Base-by-base conservation (phyloP, 2,888 invertebrate species). In the Eumerus sabulonum region DNA sequence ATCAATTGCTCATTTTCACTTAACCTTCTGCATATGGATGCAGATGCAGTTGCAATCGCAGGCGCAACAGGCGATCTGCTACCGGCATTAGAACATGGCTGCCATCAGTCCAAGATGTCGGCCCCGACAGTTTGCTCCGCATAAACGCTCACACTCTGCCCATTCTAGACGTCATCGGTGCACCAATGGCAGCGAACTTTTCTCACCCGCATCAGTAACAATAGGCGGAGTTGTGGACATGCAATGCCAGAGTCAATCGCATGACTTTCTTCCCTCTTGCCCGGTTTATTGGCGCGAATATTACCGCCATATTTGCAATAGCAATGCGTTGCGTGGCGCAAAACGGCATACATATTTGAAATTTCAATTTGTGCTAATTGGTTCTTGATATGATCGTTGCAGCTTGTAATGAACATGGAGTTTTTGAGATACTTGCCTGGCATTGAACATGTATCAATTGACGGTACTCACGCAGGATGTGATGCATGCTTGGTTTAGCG, bases 181-280 rank as follows among this genome's bases (percentile, higher is more conserved):
- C 27, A 27, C 27, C 27, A 27, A 14, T 36, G 35, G 44, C 59
- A 59, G 66, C 59, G 59, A 66, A 66, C 27, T 16, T 63, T 74
- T 27, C 51, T 38, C 17, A 27, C 27, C 27, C 27, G 27, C 27
- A 27, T 27, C 18, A 45, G 53, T 42, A 54, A 4, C 19, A 59
- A 76, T 63, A 76, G 70, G 70, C 76, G 76, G 76, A 68, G 76
- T 57, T 53, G 51, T 35, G 44, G 17, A 57, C 74, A 62, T 63
- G 63, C 74, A 53, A 67, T 14, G n/a, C 35, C 19, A 53, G 53
- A 51, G 53, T 47, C 45, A 2, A 27, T 27, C 27, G 27, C 27
- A 27, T 27, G 27, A 27, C 27, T 27, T 27, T 27, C 36, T 48
- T 11, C 18, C 11, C 14, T 27, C 40, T 67, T 53, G 19, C 44